Evolutionary conservation across 2,797 vertebrate species (phyloP).

Genomic region (Galaxias olidus): DNA sequence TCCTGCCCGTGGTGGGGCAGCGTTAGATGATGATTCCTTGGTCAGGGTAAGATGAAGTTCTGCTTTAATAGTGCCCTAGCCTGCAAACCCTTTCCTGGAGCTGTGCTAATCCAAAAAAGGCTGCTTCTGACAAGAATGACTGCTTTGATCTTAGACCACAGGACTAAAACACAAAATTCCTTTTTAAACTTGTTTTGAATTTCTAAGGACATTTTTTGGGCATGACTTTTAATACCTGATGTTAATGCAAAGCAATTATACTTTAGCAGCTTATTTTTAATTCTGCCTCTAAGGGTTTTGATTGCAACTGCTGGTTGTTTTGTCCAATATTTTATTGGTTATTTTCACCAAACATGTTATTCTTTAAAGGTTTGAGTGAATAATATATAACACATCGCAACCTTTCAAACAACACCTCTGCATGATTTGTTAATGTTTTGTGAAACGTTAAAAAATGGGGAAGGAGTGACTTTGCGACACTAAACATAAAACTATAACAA

Average conservation of each 20-base stretch:
- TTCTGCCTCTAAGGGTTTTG: background rate
- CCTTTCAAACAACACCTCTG: background rate
- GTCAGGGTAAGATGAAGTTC: slow-evolving; percentile 80
- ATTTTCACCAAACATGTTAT: too few species aligned
- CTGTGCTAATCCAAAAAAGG: slow-evolving; percentile 44
- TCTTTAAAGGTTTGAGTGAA: too few species aligned
- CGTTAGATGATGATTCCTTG: slow-evolving; percentile 69
- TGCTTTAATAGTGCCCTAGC: slow-evolving; percentile 43
- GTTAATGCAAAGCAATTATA: background rate
- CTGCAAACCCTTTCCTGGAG: slow-evolving; percentile 6
- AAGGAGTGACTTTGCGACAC: slow-evolving; percentile 44
- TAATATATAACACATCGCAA: background rate
- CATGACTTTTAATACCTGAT: slow-evolving; percentile 49
- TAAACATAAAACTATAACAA: slow-evolving; percentile 1
- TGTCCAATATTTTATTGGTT: background rate
- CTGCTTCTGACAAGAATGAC: slow-evolving; percentile 54
- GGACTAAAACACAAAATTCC: slow-evolving; percentile 40
- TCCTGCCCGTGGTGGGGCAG: slow-evolving; percentile 46
- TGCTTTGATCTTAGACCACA: slow-evolving; percentile 49
- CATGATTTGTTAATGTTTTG: background rate
- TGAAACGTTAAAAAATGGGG: slow-evolving; percentile 30
- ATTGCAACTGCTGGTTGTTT: background rate
- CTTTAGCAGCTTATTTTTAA: background rate
- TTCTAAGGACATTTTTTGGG: slow-evolving; percentile 39
- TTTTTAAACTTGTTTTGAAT: slow-evolving; percentile 43